Conservation (phyloP, 2,113 vertebrate species). For the Poecile atricapillus region DNA sequence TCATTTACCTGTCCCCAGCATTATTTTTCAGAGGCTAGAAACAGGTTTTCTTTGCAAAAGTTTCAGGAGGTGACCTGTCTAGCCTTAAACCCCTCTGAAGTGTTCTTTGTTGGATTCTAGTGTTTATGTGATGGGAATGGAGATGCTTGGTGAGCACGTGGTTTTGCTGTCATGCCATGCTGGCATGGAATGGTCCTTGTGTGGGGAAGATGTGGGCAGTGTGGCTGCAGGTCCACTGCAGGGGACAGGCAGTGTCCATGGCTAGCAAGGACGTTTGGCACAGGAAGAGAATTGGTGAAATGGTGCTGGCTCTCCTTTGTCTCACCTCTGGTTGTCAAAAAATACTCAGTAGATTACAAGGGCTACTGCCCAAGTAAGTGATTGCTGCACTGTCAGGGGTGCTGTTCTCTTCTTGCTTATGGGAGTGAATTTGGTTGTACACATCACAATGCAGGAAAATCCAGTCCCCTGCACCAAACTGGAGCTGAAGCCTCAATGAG, state of each 20-base stretch:
- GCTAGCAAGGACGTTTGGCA: not conserved
- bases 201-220: not conserved
- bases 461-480: not conserved
- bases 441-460: not conserved
- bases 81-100: not conserved
- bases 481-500: not conserved
- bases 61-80: not conserved
- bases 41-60: not conserved
- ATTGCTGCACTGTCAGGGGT: not conserved
- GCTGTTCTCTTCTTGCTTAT: not conserved
- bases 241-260: not conserved
- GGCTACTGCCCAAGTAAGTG: not conserved
- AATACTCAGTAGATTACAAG: not conserved
- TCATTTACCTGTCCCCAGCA: not conserved
- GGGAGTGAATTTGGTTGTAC: rapidly evolving
- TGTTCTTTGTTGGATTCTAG: not conserved
- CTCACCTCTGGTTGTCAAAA: not conserved
- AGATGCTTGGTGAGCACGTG: not conserved
- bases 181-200: not conserved
- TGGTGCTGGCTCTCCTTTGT: not conserved
- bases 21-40: not conserved
- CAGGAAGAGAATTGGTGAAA: not conserved
- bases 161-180: not conserved
- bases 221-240: not conserved
- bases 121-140: not conserved